Evolutionary conservation across 2,113 vertebrate species (phyloP).

Genomic region (Lichenostomus cassidix): DNA sequence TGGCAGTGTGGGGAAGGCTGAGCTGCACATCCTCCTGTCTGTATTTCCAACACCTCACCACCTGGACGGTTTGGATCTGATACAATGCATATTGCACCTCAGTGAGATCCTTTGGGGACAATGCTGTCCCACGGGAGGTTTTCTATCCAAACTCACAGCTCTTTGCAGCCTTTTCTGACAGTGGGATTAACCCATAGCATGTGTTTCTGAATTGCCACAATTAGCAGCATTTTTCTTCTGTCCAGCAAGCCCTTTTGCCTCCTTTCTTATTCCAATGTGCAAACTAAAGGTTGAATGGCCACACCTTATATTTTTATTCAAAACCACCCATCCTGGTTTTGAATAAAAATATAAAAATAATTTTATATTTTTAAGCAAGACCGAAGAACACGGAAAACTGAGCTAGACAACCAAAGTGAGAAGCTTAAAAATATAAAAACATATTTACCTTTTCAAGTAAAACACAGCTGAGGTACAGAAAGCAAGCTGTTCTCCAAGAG

Average conservation of each 20-base stretch:
- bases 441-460: background rate
- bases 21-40: background rate
- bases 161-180: background rate
- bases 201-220: background rate
- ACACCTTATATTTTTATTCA: too few species aligned
- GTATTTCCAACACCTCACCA: background rate
- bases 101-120: background rate
- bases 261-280: background rate
- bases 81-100: fast-evolving
- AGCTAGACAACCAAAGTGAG: background rate
- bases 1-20: background rate
- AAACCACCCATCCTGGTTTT: background rate
- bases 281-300: background rate
- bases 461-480: background rate
- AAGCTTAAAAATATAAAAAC: background rate
- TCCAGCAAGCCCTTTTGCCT: background rate
- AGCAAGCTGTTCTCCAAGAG: background rate
- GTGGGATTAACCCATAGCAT: background rate
- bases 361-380: background rate
- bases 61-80: background rate
- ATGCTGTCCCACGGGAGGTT: background rate
- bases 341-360: too few species aligned
- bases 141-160: background rate
- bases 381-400: background rate
- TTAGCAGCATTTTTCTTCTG: background rate